phyloP scores from a whole-genome alignment of 2,113 vertebrate species.

The Tiliqua scincoides region DNA sequence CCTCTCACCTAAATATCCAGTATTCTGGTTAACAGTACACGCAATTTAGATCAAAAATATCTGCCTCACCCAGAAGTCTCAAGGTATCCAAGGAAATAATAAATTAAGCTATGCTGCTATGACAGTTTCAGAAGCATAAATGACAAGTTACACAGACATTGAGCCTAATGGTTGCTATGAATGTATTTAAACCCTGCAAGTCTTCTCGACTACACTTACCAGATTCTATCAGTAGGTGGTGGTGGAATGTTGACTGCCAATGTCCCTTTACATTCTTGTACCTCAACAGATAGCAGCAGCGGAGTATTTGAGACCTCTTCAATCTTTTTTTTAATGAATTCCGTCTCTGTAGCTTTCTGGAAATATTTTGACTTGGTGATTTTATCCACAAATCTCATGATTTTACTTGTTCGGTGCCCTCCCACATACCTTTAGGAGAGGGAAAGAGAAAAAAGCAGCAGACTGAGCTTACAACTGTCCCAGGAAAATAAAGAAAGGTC shows the following conservation, averaged over 20 bases:
- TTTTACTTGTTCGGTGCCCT: slow-evolving; percentile 95
- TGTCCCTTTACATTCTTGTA: slow-evolving; percentile 93
- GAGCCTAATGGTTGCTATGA: not conserved
- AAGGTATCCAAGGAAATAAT: not conserved
- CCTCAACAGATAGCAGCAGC: slow-evolving; percentile 95
- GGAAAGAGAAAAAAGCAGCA: not conserved
- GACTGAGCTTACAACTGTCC: not conserved
- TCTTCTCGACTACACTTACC: slow-evolving; percentile 75
- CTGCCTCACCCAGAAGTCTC: not conserved
- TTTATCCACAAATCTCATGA: slow-evolving; percentile 99
- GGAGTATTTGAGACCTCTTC: slow-evolving; percentile 99
- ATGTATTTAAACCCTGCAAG: not conserved
- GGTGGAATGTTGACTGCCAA: slow-evolving; percentile 97
- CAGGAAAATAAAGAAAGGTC: not conserved
- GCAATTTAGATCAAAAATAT: not conserved
- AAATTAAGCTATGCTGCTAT: not conserved
- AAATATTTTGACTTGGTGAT: slow-evolving; percentile 99
- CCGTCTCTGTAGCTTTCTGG: slow-evolving; percentile 97
- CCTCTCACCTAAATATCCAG: too few relatives aligned
- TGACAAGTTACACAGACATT: not conserved
- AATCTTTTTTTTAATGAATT: slow-evolving; percentile 99
- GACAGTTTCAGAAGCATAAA: not conserved
- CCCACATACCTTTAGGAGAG: slow-evolving; percentile 83
- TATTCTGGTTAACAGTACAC: too few relatives aligned
- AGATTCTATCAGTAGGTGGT: slow-evolving; percentile 96